These are phyloP conservation scores for Lepidostoma basale DNA, from an alignment of 1,140 invertebrate species.

Conservation along the genomic window DNA sequence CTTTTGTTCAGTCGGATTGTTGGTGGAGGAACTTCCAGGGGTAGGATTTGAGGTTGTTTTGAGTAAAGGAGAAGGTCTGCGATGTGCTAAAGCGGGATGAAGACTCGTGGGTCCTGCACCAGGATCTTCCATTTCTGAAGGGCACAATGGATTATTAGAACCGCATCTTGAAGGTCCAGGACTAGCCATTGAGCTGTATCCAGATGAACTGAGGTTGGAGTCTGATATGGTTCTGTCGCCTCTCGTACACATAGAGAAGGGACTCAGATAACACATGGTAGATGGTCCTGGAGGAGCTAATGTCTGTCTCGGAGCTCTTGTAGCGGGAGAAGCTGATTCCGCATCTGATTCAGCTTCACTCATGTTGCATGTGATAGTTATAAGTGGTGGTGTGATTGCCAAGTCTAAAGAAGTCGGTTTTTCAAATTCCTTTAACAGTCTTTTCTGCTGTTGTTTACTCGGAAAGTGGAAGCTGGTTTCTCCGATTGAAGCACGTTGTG, in stretches of 20 bases:
- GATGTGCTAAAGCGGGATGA: conserved; percentile 50
- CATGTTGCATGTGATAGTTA: conserved; percentile 75
- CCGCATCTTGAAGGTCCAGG: conserved; percentile 77
- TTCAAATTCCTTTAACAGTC: conserved; percentile 61
- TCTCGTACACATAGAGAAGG: conserved; percentile 72
- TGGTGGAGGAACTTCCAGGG: conserved; percentile 48
- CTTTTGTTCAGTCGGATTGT: conserved; percentile 53
- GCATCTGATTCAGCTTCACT: conserved; percentile 75
- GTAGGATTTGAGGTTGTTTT: conserved; percentile 60
- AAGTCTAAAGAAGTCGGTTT: conserved; percentile 69
- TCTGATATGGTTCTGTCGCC: conserved; percentile 76
- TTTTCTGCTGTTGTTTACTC: conserved; percentile 49
- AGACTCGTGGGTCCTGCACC: conserved; percentile 55
- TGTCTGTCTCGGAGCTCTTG: conserved; percentile 49
- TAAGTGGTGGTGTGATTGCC: conserved; percentile 69
- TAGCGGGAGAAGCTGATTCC: conserved; percentile 66
- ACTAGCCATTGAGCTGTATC: conserved; percentile 83
- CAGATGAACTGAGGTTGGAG: conserved; percentile 79
- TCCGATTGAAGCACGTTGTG: conserved; percentile 59
- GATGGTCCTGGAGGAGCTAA: conserved; percentile 53
- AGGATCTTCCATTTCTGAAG: conserved; percentile 72
- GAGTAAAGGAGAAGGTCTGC: conserved; percentile 61
- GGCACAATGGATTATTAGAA: conserved; percentile 76
- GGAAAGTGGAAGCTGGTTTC: conserved; percentile 55
- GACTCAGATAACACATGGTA: conserved; percentile 76